Evolutionary conservation across 2,797 vertebrate genomes (phyloP).

Genomic region (Poecile montanus): DNA sequence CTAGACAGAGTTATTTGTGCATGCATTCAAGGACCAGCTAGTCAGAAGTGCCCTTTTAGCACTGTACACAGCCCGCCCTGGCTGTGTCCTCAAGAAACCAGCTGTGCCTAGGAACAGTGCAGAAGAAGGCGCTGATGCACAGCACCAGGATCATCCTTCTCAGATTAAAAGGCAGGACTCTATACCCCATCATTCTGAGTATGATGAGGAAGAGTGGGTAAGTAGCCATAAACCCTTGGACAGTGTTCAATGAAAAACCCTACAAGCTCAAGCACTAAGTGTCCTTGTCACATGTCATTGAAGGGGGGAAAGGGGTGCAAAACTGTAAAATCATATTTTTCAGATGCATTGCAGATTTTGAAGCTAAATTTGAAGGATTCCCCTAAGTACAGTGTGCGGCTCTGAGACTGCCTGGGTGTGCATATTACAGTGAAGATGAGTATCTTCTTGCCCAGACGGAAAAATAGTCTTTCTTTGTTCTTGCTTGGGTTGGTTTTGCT

Average conservation of each 20-base stretch:
- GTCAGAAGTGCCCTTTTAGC: constrained; percentile 93
- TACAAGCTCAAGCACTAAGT: not conserved
- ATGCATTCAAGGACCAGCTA: constrained; percentile 95
- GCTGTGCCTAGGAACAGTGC: constrained; percentile 77
- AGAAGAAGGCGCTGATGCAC: constrained; percentile 67
- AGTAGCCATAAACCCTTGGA: constrained; percentile 60
- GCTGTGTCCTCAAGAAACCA: constrained; percentile 85
- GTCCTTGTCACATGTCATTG: not conserved
- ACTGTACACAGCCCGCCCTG: constrained; percentile 89
- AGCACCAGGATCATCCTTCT: constrained; percentile 64
- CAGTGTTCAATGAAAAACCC: fast-evolving
- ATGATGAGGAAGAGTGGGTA: constrained; percentile 98
- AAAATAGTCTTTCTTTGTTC: not conserved
- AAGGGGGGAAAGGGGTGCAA: fast-evolving
- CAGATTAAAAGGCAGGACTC: constrained; percentile 84
- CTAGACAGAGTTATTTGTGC: constrained; percentile 95
- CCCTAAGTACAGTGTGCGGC: not conserved
- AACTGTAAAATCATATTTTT: not conserved
- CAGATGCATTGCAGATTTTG: not conserved
- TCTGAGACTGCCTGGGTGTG: not conserved
- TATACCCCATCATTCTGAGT: constrained; percentile 93
- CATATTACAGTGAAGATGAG: not conserved
- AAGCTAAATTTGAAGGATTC: not conserved
- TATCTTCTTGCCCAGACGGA: not conserved
- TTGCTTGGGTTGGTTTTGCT: not conserved